These are phyloP conservation scores for Zaprionus lachaisei DNA, from an alignment of 1,140 invertebrate species.

Conservation along the genomic window DNA sequence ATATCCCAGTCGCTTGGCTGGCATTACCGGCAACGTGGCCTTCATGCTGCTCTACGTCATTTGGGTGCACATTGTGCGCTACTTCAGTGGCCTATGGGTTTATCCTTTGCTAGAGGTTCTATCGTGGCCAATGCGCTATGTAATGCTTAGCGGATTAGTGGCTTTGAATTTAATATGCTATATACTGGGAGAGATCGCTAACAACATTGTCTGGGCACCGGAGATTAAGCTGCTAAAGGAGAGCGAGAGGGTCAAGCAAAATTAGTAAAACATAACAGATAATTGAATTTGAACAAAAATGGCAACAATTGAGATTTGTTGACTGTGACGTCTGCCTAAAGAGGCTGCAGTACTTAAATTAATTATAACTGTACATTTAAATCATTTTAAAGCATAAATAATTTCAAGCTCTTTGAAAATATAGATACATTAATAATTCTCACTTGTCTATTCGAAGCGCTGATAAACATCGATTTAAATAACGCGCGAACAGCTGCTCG, in stretches of 20 bases:
- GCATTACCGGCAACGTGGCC: constrained; percentile 54
- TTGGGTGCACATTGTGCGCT: constrained; percentile 74
- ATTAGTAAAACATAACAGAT: constrained; percentile 10
- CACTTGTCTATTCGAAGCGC: too few relatives aligned
- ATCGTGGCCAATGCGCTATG: constrained; percentile 58
- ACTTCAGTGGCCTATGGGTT: constrained; percentile 75
- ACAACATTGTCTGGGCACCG: constrained; percentile 67
- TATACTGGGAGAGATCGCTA: constrained; percentile 64
- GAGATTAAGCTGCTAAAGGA: constrained; percentile 59
- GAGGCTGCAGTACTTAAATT: constrained; percentile 23
- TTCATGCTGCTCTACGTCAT: constrained; percentile 76
- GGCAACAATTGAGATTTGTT: constrained; percentile 18
- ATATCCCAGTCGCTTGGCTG: constrained; percentile 65
- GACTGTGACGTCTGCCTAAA: constrained; percentile 4
- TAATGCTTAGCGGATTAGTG: constrained; percentile 62
- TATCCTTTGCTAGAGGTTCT: constrained; percentile 71
- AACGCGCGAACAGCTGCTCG: neutral
- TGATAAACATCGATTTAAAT: constrained; percentile 11
- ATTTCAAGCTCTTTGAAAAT: neutral
- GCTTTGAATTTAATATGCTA: constrained; percentile 68
- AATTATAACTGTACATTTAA: constrained; percentile 9
- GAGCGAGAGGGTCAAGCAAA: constrained; percentile 49
- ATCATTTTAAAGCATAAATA: constrained; percentile 19
- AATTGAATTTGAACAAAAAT: constrained; percentile 1
- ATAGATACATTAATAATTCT: too few relatives aligned